These are phyloP conservation scores for Scolopax bukidnonensis DNA, from an alignment of 2,797 vertebrate species.

Conservation along the genomic window DNA sequence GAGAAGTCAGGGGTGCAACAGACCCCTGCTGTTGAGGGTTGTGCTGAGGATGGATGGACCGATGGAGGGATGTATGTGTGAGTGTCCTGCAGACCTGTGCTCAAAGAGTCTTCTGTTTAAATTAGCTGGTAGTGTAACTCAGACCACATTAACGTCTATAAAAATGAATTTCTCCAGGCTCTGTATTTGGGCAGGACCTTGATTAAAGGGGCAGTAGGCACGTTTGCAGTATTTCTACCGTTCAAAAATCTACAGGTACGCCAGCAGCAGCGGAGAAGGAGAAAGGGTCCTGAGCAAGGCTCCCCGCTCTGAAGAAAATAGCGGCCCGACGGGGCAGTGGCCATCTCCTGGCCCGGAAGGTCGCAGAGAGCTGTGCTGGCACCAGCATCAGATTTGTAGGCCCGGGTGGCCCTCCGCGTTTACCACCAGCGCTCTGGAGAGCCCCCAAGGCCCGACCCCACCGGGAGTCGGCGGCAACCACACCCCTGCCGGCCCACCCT, in stretches of 20 bases:
- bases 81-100: not conserved
- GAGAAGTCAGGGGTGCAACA: rapidly evolving
- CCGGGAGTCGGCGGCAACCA: not conserved
- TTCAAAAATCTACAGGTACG: not conserved
- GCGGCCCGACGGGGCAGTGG: rapidly evolving
- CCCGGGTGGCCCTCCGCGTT: rapidly evolving
- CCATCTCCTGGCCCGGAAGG: rapidly evolving
- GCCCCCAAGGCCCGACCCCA: not conserved
- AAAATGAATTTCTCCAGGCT: not conserved
- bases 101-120: not conserved
- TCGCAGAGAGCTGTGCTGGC: not conserved
- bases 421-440: not conserved
- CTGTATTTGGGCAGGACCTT: not conserved
- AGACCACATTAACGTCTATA: rapidly evolving
- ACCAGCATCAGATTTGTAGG: not conserved
- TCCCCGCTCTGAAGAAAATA: rapidly evolving
- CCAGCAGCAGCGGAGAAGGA: rapidly evolving
- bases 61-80: rapidly evolving
- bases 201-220: rapidly evolving
- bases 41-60: not conserved
- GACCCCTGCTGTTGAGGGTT: rapidly evolving
- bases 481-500: not conserved
- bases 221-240: rapidly evolving
- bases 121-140: too few species aligned
- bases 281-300: rapidly evolving